Percentiles rank a stretch among this genome's conserved stretches.
phyloP scores from a whole-genome alignment of 2,113 vertebrate species.

The Centropristis striata region DNA sequence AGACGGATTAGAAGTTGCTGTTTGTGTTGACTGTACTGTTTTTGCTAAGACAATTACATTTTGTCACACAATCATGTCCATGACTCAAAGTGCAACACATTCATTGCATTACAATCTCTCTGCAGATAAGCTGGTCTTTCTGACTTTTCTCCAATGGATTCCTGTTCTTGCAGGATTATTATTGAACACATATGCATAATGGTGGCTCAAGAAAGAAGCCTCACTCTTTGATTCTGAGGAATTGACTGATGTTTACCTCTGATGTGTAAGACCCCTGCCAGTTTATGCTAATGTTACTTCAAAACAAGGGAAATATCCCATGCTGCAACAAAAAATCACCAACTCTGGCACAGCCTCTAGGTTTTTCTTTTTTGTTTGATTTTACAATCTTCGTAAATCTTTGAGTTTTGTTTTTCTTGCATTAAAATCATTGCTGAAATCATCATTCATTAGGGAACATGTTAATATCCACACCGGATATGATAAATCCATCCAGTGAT shows the following conservation, averaged over 20 bases:
- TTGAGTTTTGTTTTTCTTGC: not conserved
- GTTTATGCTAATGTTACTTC: constrained; percentile 22
- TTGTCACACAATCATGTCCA: not conserved
- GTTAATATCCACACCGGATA: not conserved
- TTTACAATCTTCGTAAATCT: not conserved
- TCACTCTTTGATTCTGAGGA: constrained; percentile 3
- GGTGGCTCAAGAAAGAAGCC: not conserved
- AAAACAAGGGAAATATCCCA: constrained; percentile 27
- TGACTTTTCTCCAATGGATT: not conserved
- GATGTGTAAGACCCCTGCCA: constrained; percentile 17
- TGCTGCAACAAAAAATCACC: not conserved
- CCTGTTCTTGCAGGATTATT: not conserved
- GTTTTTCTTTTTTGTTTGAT: not conserved
- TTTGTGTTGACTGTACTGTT: not conserved
- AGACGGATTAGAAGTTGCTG: not conserved
- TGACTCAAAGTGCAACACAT: not conserved
- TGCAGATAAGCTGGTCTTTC: not conserved
- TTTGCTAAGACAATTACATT: too few species aligned
- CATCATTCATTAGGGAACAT: not conserved
- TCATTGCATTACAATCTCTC: not conserved
- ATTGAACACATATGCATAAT: not conserved
- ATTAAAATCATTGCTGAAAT: not conserved
- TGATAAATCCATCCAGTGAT: constrained; percentile 2
- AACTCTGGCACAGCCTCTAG: not conserved
- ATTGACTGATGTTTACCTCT: constrained; percentile 9